Evolutionary conservation across 2,888 invertebrate species (phyloP), one percentile per base, ranked within the genome.

Genomic region (Perithous albicinctus): DNA sequence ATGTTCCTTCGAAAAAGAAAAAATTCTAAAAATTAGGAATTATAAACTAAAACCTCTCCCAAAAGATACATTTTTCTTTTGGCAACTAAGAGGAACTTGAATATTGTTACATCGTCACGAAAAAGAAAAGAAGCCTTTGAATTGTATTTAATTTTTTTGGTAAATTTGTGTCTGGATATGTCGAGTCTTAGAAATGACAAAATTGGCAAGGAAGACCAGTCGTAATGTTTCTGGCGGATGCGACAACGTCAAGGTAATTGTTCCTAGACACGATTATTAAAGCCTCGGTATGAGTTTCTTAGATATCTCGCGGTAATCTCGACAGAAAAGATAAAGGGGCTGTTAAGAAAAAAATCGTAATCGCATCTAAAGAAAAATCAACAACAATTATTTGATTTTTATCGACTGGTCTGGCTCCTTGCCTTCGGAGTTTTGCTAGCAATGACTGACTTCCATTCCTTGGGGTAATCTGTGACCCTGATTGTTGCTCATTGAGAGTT

Each of bases 401-500:
- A 67, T 32, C 69, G 70, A 69, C 77, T 56, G 70, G 46, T 72
- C 84, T 38, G 80, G 63, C 56, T 84, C 80, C 59, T 67, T 59
- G 70, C 78, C 76, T 18, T 74, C 72, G 29, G 64, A 73, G 38
- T 85, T 85, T 74, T 84, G 90, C 86, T 92, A 92, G 88, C 91
- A 91, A 51, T 90, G 86, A 32, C 88, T 88, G 4, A 87, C 85
- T 80, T 90, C 87, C 78, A 92, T 86, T 51, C 91, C 92, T 12
- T 89, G 89, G 15, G 91, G 89, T 73, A 91, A 87, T 76, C 88
- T 90, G 74, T 91, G 90, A 0, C 89, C 90, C 64, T 90, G 88
- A 74, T 83, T 87, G 59, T 90, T 84, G 80, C 89, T 91, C 87
- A 92, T 90, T 51, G 86, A 88, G 18, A 92, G 79, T 80, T 92